phyloP scores from a whole-genome alignment of 2,797 vertebrate species.

The Sternarchorhynchus goeldii region DNA sequence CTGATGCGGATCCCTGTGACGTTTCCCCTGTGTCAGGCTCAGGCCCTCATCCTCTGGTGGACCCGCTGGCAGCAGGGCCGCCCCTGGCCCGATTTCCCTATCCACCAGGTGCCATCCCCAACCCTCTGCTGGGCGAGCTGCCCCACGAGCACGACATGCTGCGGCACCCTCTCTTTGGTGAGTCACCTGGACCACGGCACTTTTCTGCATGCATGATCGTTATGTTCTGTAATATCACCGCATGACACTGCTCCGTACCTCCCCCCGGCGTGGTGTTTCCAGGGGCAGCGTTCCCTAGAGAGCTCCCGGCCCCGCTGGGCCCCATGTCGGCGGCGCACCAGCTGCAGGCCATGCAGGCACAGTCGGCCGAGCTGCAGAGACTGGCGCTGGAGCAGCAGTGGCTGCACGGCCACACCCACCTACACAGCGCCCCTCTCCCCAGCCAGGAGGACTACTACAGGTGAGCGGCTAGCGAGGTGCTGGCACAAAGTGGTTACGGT shows the following conservation, averaged over 20 bases:
- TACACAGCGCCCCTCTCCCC: conserved; percentile 92
- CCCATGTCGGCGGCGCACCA: conserved; percentile 98
- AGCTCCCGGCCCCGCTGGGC: conserved; percentile 89
- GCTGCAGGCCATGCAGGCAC: conserved; percentile 98
- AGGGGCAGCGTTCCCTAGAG: conserved; percentile 90
- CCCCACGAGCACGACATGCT: conserved; percentile 98
- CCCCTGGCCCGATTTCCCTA: conserved; percentile 95
- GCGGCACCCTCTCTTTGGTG: conserved; percentile 95
- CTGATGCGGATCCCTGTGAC: background rate
- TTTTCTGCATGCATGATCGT: background rate
- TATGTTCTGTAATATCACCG: no score
- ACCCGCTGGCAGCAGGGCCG: conserved; percentile 88
- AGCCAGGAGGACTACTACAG: conserved; percentile 99
- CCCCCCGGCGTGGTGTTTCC: background rate
- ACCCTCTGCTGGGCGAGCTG: conserved; percentile 88
- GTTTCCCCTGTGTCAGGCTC: conserved; percentile 74
- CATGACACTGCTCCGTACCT: no score
- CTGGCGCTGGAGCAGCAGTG: conserved; percentile 99
- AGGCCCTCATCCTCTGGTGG: conserved; percentile 84
- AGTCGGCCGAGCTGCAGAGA: conserved; percentile 96
- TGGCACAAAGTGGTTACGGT: background rate
- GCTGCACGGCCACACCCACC: conserved; percentile 93
- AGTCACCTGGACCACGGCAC: conserved; percentile 56
- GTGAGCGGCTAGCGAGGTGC: conserved; percentile 62
- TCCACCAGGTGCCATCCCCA: conserved; percentile 90